These are phyloP conservation scores for Psittacula cyanocephala DNA, from an alignment of 2,113 vertebrate species.

Conservation along the genomic window DNA sequence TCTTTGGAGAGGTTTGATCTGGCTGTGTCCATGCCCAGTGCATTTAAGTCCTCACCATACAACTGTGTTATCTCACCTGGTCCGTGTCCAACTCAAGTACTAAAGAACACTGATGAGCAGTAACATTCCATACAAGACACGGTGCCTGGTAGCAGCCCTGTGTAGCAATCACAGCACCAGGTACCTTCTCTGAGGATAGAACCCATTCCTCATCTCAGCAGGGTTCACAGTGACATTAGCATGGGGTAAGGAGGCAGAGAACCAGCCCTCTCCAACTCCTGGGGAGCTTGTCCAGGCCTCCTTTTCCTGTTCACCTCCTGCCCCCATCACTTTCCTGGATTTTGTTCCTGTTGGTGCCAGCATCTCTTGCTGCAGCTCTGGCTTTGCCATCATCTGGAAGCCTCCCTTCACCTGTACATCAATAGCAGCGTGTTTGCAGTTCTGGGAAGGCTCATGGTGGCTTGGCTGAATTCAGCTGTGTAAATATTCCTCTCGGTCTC, in stretches of 20 bases:
- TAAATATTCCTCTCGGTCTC: background rate
- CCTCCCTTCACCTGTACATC: conserved; percentile 17
- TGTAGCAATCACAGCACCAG: background rate
- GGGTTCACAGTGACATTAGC: background rate
- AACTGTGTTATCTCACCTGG: background rate
- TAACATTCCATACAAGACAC: background rate
- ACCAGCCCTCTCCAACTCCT: background rate
- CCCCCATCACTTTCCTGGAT: background rate
- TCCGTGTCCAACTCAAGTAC: background rate
- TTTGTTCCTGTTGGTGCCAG: background rate
- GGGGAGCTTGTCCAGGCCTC: background rate
- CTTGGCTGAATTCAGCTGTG: conserved; percentile 45
- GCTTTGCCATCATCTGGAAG: background rate
- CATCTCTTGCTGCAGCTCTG: background rate
- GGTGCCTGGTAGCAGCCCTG: background rate
- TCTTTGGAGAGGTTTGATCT: background rate
- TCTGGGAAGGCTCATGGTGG: conserved; percentile 45
- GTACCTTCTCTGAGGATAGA: background rate
- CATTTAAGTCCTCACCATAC: background rate
- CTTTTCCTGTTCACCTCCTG: background rate
- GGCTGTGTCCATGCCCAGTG: background rate
- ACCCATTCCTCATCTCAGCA: background rate
- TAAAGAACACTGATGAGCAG: background rate
- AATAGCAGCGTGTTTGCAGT: background rate
- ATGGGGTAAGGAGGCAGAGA: background rate